Conservation (phyloP, 2,113 vertebrate genomes). For the Platysteira castanea region DNA sequence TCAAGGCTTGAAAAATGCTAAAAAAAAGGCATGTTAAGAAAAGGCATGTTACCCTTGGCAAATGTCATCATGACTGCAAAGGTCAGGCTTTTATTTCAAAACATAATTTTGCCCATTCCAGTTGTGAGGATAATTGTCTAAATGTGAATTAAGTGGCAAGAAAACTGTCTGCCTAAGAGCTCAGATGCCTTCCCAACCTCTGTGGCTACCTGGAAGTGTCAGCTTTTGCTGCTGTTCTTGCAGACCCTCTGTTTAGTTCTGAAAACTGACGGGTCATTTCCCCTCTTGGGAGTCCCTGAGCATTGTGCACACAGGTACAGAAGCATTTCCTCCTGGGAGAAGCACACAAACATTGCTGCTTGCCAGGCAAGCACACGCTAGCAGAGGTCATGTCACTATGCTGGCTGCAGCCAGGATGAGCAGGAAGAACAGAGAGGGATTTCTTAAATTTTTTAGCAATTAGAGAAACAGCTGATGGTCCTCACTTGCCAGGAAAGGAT, state of each 20-base stretch:
- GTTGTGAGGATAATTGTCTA: neutral
- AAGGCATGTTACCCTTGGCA: neutral
- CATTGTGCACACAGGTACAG: neutral
- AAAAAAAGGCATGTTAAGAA: neutral
- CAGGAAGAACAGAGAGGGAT: neutral
- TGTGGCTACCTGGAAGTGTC: neutral
- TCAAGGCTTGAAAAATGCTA: neutral
- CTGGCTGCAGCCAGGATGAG: neutral
- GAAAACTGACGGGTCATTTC: neutral
- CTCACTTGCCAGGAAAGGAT: neutral
- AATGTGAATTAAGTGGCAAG: neutral
- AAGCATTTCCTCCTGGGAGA: neutral
- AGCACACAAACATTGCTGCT: neutral
- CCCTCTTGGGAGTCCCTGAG: neutral
- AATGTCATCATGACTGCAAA: neutral
- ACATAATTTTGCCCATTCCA: neutral
- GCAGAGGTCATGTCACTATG: neutral
- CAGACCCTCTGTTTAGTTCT: neutral
- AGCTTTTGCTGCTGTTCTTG: neutral
- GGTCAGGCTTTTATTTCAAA: neutral
- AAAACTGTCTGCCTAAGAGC: neutral
- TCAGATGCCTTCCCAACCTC: neutral
- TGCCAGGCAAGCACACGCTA: rapidly evolving
- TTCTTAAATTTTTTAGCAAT: neutral
- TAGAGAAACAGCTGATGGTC: neutral